Conservation (phyloP, 2,797 vertebrate species). For the Epinephelus awoara region DNA sequence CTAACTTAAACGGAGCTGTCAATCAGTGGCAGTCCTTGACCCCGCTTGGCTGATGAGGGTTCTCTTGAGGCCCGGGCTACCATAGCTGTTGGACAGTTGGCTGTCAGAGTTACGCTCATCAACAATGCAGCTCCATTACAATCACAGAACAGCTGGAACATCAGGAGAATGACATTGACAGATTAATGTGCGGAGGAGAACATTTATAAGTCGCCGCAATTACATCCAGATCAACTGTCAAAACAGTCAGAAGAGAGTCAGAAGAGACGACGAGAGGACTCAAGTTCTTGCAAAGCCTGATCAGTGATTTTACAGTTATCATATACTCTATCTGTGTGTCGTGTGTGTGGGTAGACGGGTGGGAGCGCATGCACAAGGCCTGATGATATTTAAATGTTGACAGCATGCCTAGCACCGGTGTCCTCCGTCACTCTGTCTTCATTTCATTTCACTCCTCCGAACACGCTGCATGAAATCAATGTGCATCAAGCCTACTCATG, state of each 20-base stretch:
- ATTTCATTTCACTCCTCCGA: slow-evolving; percentile 76
- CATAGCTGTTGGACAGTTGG: slow-evolving; percentile 67
- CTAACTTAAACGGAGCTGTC: slow-evolving; percentile 71
- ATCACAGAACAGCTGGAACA: slow-evolving; percentile 75
- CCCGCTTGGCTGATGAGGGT: slow-evolving; percentile 69
- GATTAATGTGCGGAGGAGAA: slow-evolving; percentile 53
- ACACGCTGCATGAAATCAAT: slow-evolving; percentile 64
- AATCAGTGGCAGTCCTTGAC: slow-evolving; percentile 80
- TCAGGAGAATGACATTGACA: slow-evolving; percentile 69
- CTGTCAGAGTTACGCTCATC: slow-evolving; percentile 74
- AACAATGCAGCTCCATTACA: slow-evolving; percentile 55
- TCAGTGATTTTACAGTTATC: slow-evolving; percentile 38
- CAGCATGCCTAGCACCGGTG: slow-evolving; percentile 70
- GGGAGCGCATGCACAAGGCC: slow-evolving; percentile 62
- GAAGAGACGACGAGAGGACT: slow-evolving; percentile 24
- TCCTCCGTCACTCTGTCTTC: slow-evolving; percentile 71
- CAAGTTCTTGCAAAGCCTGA: slow-evolving; percentile 45
- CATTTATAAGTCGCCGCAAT: slow-evolving; percentile 64
- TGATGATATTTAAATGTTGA: slow-evolving; percentile 79
- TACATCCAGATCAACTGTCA: slow-evolving; percentile 65
- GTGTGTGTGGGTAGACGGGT: slow-evolving; percentile 67
- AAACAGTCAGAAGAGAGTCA: slow-evolving; percentile 52
- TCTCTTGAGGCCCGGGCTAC: slow-evolving; percentile 69
- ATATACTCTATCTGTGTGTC: slow-evolving; percentile 56
- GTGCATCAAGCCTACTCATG: slow-evolving; percentile 60